phyloP scores from a whole-genome alignment of 2,888 invertebrate genomes.

The Mesodorylaimus sp. region DNA sequence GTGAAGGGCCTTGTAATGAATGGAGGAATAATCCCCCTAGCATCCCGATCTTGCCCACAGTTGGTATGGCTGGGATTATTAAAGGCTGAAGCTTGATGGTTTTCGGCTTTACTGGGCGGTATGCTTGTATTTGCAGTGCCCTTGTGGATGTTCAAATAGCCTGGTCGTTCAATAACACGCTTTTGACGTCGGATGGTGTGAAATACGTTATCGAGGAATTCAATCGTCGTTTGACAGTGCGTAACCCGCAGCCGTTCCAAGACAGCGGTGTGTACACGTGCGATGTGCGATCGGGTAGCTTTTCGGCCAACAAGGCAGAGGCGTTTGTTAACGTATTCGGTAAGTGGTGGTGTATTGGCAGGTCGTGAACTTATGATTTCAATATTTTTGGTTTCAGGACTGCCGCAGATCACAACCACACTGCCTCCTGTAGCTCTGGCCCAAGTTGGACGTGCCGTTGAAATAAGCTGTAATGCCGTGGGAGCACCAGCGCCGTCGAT shows the following conservation, averaged over 20 bases:
- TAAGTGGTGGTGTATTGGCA: too few relatives aligned
- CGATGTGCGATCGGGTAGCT: constrained; percentile 2
- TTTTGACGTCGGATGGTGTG: not conserved
- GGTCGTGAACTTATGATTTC: too few relatives aligned
- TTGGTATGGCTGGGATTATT: too few relatives aligned
- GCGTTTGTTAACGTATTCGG: constrained; percentile 2
- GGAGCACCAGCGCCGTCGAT: not conserved
- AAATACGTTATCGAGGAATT: not conserved
- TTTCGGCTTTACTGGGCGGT: too few relatives aligned
- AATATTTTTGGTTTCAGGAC: too few relatives aligned
- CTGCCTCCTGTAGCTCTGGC: too few relatives aligned
- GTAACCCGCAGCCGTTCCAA: not conserved
- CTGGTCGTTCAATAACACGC: constrained; percentile 8
- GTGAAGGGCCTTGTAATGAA: too few relatives aligned
- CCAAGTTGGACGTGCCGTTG: too few relatives aligned
- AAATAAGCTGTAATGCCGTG: not conserved
- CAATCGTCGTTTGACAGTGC: constrained; percentile 2
- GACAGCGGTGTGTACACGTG: constrained; percentile 9
- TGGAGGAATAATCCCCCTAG: too few relatives aligned
- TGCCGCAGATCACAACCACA: too few relatives aligned
- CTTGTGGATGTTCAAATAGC: not conserved
- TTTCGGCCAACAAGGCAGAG: not conserved
- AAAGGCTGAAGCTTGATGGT: too few relatives aligned
- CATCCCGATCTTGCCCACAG: too few relatives aligned
- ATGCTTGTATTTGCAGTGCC: constrained; percentile 3